Base-by-base conservation (phyloP, 2,888 invertebrate genomes). In the Zygogramma bicolorata region DNA sequence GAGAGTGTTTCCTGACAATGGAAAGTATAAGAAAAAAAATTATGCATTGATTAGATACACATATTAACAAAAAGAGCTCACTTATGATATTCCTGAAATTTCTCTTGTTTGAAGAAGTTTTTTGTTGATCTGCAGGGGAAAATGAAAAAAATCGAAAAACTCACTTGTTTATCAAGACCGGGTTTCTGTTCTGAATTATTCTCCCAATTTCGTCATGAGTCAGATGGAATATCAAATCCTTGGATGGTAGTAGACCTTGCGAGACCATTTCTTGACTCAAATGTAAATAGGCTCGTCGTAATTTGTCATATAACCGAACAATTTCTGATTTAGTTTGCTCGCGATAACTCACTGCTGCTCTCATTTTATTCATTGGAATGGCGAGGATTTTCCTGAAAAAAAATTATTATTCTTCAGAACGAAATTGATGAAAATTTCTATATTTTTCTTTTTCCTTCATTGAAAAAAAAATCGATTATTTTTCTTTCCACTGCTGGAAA, bases 301-400 rank as follows among this genome's bases (percentile, higher is more conserved):
- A 76, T 81, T 90, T 90, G 81, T 94, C 91, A 0, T 90, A 81
- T 22, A 88, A 87, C 46, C 87, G 84, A 59, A 92, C 88, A 6
- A 89, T 57, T 42, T 89, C 86, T 3, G 91, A 90, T 84, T 95
- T 95, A 0, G 93, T 92, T 74, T 86, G 85, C 85, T 95, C 95
- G 68, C 95, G 88, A 31, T 88, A 85, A 0, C 89, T 88, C 0
- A 95, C 93, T 1, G 91, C 89, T 6, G 87, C 87, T 20, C 91
- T 89, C 70, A 91, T 91, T 58, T 89, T 87, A 0, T 92, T 91
- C 25, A 94, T 84, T 0, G 94, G 68, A 84, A 89, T 90, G 49
- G 89, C 88, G n/a, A 94, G 84, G 0, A 91, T 83, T 80, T 86
- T 88, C 78, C 92, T 92, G 83, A n/a, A 72, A 70, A 59, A 68